Evolutionary conservation across 2,797 vertebrate species (phyloP).

Genomic region (Lerista edwardsae): DNA sequence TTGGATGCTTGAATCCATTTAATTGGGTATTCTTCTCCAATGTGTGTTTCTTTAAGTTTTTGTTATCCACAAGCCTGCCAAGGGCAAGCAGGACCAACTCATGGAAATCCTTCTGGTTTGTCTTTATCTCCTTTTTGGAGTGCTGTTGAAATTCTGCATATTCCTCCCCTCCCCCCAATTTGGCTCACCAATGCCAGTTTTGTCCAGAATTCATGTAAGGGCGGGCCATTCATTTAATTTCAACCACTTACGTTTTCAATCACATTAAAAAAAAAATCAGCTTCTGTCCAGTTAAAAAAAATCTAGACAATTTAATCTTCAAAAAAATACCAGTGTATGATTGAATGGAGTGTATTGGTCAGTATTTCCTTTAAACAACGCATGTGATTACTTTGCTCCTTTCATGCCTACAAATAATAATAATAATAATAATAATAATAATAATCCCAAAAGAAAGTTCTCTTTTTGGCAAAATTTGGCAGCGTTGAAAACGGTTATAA

Average conservation of each 20-base stretch:
- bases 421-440: no score
- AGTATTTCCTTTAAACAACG: conserved; percentile 53
- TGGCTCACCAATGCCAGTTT: conserved; percentile 68
- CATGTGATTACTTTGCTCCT: conserved; percentile 70
- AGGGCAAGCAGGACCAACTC: conserved; percentile 61
- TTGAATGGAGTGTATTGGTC: conserved; percentile 55
- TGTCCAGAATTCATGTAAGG: conserved; percentile 67
- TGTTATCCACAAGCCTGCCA: conserved; percentile 63
- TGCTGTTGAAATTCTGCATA: conserved; percentile 45
- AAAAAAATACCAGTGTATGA: conserved; percentile 56
- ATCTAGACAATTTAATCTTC: conserved; percentile 50
- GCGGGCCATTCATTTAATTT: conserved; percentile 49
- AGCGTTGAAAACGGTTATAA: conserved; percentile 77
- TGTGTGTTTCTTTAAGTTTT: conserved; percentile 40
- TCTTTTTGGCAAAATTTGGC: conserved; percentile 91
- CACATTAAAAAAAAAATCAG: conserved; percentile 40
- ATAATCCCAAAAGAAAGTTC: no score
- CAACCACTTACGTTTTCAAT: conserved; percentile 66
- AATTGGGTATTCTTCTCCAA: conserved; percentile 70
- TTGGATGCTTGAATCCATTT: conserved; percentile 74
- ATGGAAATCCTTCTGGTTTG: conserved; percentile 63
- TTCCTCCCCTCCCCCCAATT: conserved; percentile 9
- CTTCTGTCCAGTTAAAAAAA: conserved; percentile 61
- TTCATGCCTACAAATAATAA: conserved; percentile 59
- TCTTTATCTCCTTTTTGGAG: conserved; percentile 69